These are phyloP conservation scores for Nesidiocoris tenuis DNA, from an alignment of 2,888 invertebrate genomes.

Conservation along the genomic window DNA sequence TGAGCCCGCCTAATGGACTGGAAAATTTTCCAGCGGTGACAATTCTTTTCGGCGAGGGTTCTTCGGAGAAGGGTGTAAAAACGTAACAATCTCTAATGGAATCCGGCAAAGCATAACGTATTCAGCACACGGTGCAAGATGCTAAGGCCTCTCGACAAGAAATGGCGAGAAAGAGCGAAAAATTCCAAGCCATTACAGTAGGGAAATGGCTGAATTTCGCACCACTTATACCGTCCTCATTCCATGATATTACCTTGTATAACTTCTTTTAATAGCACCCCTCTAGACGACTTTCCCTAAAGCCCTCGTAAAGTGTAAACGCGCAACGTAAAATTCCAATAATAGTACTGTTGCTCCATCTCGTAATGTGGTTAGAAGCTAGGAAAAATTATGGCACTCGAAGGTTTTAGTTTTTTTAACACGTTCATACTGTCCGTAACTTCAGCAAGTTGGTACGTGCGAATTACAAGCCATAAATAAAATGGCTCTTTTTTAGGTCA, in stretches of 20 bases:
- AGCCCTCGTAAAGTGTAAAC: too few species aligned
- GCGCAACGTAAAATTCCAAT: too few species aligned
- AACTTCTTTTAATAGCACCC: not conserved
- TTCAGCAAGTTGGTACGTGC: too few species aligned
- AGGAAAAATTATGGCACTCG: too few species aligned
- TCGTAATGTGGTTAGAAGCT: too few species aligned
- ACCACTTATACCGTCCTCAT: not conserved
- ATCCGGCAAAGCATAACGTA: slow-evolving; percentile 21
- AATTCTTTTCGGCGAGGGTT: slow-evolving; percentile 9
- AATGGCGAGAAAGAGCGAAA: slow-evolving; percentile 15
- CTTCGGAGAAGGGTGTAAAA: not conserved
- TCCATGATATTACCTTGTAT: not conserved
- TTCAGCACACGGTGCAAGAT: slow-evolving; percentile 34
- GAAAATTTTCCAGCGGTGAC: slow-evolving; percentile 32
- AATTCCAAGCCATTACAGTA: slow-evolving; percentile 23
- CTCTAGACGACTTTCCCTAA: too few species aligned
- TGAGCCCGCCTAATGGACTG: slow-evolving; percentile 31
- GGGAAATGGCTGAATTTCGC: slow-evolving; percentile 5
- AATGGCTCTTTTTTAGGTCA: too few species aligned
- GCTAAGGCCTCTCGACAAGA: slow-evolving; percentile 27
- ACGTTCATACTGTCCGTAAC: too few species aligned
- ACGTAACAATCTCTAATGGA: slow-evolving; percentile 39
- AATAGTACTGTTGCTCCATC: too few species aligned
- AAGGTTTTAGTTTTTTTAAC: too few species aligned
- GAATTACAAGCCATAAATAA: too few species aligned